Base-by-base conservation (phyloP, 35 echinoderm and acorn worm species). In the Anneissia japonica region DNA sequence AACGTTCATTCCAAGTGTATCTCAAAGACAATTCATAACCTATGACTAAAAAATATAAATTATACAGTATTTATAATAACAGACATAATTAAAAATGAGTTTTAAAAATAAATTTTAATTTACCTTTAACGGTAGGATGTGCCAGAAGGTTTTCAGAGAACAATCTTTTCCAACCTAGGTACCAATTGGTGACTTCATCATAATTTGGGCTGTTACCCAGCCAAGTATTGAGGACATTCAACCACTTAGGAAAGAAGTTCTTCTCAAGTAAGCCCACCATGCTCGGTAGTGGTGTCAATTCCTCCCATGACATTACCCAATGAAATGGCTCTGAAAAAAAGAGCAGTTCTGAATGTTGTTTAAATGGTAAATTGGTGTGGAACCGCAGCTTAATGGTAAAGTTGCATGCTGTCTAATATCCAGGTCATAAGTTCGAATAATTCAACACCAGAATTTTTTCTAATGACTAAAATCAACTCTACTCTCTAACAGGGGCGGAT, bases 191-290 rank as follows among this genome's bases (percentile, higher is more conserved):
- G 0, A 99, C 96, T 43, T 99, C 96, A 36, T 99, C 92, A 83
- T 89, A 99, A 87, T 99, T 93, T 7, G 96, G 96, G 29, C 75
- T 89, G 83, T 99, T 91, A 35, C 85, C 84, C 7, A 94, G 83
- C 92, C 96, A 94, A 26, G 89, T 94, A 55, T 89, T 89, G 11
- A 99, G 73, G 36, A 94, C 92, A 83, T 94, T 89, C 0, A 99
- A 79, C 92, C 96, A 99, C 77, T 94, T 93, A 19, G 96, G 92
- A 46, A 99, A 91, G 88, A 99, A 99, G 41, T 99, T 89, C 35
- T 93, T 91, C 87, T 93, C 92, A 82, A 97, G 93, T 28, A 99
- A 76, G 11, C 86, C 79, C 0, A 91, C 92, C 86, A 99, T 75
- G 12, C 89, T 89, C 0, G 92, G 89, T 30, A 76, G 81, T n/a